phyloP scores from a whole-genome alignment of 2,797 vertebrate genomes.

The Tinamus major region DNA sequence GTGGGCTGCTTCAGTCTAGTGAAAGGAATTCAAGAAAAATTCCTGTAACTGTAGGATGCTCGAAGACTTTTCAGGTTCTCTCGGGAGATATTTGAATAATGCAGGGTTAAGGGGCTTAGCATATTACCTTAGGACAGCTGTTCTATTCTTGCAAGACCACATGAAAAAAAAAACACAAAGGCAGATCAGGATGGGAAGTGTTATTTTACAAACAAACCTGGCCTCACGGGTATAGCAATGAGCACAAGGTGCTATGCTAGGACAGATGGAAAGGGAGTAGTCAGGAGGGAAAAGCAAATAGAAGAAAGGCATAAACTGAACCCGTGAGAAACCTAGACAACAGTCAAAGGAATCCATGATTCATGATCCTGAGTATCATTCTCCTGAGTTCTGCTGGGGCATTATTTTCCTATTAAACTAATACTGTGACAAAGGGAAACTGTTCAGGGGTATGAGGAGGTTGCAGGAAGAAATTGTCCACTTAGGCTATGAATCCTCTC shows the following conservation, averaged over 20 bases:
- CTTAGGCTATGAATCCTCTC: background rate
- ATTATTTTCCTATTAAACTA: background rate
- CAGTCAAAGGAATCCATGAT: background rate
- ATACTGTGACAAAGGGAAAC: background rate
- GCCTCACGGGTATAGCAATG: background rate
- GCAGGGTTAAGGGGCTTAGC: slow-evolving; percentile 44
- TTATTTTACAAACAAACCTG: background rate
- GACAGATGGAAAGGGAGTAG: slow-evolving; percentile 30
- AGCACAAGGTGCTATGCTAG: background rate
- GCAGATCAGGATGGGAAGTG: background rate
- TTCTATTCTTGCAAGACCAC: slow-evolving; percentile 33
- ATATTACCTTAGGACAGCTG: slow-evolving; percentile 56
- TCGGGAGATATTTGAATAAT: slow-evolving; percentile 40
- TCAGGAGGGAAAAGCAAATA: background rate
- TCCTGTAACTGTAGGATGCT: background rate
- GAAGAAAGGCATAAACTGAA: background rate
- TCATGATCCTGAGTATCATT: background rate
- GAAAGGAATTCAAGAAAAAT: background rate
- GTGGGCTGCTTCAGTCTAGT: background rate
- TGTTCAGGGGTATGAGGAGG: background rate
- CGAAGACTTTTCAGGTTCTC: background rate
- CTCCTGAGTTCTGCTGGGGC: background rate
- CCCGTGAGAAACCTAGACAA: background rate
- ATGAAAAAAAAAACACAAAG: background rate
- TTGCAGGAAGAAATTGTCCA: background rate